Evolutionary conservation across 2,797 vertebrate genomes (phyloP).

Genomic region (Cygnus olor): DNA sequence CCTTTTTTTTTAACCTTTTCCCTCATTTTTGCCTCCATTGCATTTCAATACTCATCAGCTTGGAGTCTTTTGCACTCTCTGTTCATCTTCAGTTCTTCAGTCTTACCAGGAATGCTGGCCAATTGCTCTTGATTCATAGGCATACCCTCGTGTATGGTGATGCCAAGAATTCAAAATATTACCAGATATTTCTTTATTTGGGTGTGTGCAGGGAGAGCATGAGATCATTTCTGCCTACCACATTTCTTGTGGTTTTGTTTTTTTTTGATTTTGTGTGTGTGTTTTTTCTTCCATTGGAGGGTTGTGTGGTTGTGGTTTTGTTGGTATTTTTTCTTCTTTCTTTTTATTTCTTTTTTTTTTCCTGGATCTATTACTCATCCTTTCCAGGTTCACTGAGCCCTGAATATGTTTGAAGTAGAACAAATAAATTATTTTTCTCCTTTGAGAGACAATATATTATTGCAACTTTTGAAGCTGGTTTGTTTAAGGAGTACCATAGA

Average conservation of each 20-base stretch:
- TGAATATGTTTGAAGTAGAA: neutral
- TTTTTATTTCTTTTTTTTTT: neutral
- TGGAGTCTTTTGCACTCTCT: neutral
- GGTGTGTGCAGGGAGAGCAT: neutral
- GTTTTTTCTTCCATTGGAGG: neutral
- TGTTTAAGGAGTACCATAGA: neutral
- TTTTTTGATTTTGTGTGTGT: neutral
- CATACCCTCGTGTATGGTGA: neutral
- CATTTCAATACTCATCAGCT: neutral
- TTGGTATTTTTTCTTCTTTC: neutral
- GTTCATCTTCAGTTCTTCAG: neutral
- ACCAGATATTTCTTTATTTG: neutral
- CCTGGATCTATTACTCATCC: neutral
- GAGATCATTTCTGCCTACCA: accelerated
- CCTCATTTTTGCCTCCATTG: neutral
- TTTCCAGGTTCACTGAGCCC: neutral
- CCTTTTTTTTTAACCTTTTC: neutral
- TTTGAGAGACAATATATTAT: neutral
- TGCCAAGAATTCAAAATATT: neutral
- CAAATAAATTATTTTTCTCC: neutral
- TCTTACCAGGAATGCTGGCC: neutral
- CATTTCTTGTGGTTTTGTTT: neutral
- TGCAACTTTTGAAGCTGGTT: neutral
- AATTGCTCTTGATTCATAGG: neutral
- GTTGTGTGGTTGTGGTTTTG: neutral